Conservation (phyloP, 2,797 vertebrate genomes). For the Lates japonicus region DNA sequence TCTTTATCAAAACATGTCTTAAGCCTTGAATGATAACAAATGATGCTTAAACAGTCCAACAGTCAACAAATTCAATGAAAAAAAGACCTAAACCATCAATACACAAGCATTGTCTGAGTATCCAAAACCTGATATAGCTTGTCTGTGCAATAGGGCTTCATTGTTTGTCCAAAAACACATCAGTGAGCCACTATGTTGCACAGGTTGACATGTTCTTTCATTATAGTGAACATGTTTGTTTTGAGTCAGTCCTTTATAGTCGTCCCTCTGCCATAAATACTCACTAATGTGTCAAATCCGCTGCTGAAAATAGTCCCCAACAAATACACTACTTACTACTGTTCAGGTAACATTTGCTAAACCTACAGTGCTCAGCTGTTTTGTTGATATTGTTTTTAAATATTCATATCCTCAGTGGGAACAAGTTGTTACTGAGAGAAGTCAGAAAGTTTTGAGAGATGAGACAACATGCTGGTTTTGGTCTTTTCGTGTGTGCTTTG, state of each 20-base stretch:
- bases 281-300: not conserved
- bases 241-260: too few species aligned
- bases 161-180: not conserved
- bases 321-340: not conserved
- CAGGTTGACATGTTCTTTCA: not conserved
- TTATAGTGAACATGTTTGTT: not conserved
- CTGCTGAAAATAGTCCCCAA: conserved; percentile 1
- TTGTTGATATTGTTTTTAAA: too few species aligned
- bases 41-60: not conserved
- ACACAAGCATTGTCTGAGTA: not conserved
- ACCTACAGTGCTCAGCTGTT: too few species aligned
- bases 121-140: not conserved
- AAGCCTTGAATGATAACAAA: not conserved
- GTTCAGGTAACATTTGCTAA: not conserved
- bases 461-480: too few species aligned
- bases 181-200: not conserved
- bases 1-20: not conserved
- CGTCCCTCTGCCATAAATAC: not conserved
- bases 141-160: not conserved
- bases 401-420: too few species aligned
- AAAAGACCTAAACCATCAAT: not conserved
- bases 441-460: too few species aligned
- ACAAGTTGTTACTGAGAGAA: too few species aligned
- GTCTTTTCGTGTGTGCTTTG: not conserved
- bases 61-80: not conserved